These are phyloP conservation scores for Gadus macrocephalus DNA, from an alignment of 2,113 vertebrate genomes.

Conservation along the genomic window DNA sequence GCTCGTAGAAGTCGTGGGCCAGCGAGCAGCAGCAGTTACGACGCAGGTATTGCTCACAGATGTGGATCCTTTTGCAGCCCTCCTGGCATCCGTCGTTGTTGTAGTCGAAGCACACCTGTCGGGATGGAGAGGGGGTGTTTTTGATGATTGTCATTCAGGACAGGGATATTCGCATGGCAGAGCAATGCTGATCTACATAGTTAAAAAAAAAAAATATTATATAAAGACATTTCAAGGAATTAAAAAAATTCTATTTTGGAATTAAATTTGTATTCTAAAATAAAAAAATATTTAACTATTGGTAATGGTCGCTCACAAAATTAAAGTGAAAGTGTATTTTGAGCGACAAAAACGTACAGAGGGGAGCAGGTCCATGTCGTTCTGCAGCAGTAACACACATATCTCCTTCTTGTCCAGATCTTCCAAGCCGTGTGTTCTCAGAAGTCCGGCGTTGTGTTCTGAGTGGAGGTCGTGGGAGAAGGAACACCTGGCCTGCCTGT, in stretches of 20 bases:
- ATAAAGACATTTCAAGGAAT: too few relatives aligned
- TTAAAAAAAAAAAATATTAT: not conserved
- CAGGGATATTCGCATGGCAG: too few relatives aligned
- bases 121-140: not conserved
- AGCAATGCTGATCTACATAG: not conserved
- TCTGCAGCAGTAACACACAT: constrained; percentile 65
- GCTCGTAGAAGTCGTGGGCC: constrained; percentile 55
- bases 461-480: constrained; percentile 58
- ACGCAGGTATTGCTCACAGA: constrained; percentile 58
- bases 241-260: too few relatives aligned
- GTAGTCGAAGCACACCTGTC: constrained; percentile 66
- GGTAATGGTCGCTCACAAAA: not conserved
- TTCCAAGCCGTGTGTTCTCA: constrained; percentile 38
- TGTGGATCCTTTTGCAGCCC: constrained; percentile 58
- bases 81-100: constrained; percentile 52
- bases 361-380: constrained; percentile 56
- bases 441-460: constrained; percentile 33
- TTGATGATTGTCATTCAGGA: not conserved
- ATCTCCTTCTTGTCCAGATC: constrained; percentile 52
- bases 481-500: constrained; percentile 23
- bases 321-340: not conserved
- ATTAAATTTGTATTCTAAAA: too few relatives aligned
- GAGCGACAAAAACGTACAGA: constrained; percentile 36
- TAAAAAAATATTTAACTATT: too few relatives aligned
- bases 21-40: constrained; percentile 51